Conservation (phyloP, 2,113 vertebrate species). For the Anolis carolinensis region DNA sequence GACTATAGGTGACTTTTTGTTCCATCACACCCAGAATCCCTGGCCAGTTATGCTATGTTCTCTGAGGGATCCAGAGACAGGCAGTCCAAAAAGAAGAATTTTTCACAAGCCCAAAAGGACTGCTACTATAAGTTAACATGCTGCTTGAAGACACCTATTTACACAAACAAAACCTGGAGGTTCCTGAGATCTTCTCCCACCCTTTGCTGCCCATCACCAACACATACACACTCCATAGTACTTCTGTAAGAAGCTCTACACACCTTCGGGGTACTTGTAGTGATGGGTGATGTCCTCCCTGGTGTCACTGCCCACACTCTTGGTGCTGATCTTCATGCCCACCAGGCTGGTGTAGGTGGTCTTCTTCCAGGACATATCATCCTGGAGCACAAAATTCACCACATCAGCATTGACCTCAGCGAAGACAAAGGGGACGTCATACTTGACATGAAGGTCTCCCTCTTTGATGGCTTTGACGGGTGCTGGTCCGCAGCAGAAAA, state of each 20-base stretch:
- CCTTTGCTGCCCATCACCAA: no score
- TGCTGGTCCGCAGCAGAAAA: conserved; percentile 90
- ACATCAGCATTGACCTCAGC: conserved; percentile 93
- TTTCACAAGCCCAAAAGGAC: no score
- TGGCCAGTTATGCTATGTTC: no score
- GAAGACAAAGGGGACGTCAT: conserved; percentile 88
- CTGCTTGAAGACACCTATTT: no score
- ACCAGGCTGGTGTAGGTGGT: conserved; percentile 64
- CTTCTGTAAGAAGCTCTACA: fast-evolving
- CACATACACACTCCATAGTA: fast-evolving
- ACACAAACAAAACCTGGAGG: no score
- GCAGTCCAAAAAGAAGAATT: no score
- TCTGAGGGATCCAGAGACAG: no score
- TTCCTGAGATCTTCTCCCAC: no score
- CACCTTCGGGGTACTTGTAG: conserved; percentile 95
- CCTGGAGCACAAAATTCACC: conserved; percentile 75
- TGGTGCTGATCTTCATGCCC: conserved; percentile 94
- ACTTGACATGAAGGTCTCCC: conserved; percentile 82
- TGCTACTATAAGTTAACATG: no score
- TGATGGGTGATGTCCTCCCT: conserved; percentile 93
- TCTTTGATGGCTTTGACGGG: conserved; percentile 88
- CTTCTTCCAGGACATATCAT: conserved; percentile 72
- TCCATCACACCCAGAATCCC: no score
- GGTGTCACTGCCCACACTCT: conserved; percentile 84
- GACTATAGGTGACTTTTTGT: no score